Base-by-base conservation (phyloP, 2,888 invertebrate species). In the Drosophila tanythrix region DNA sequence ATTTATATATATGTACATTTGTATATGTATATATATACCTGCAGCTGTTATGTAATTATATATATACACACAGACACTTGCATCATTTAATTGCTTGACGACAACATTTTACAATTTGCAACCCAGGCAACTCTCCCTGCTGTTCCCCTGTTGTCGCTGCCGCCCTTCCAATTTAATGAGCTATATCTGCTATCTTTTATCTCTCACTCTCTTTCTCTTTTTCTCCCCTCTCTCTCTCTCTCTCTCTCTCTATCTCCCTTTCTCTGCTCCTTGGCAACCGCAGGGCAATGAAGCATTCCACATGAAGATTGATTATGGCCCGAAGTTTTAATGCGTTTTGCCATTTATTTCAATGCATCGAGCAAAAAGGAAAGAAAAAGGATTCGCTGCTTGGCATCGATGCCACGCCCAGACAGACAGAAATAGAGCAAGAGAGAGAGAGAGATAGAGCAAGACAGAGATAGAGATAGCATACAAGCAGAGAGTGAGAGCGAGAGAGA, bases 291-390 rank as follows among this genome's bases (percentile, higher is more conserved):
- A 87, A 83, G 88, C 84, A 87, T 81, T 71, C 56, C 88, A 75
- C 73, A 85, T 89, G 77, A 85, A 88, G 85, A 85, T 85, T 85
- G 85, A 85, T 85, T 89, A 85, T 84, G 71, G 85, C 72, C 46
- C 76, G n/a, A 82, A 87, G 90, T 88, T 76, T 76, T 84, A 85
- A 89, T 85, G 89, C 88, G 76, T 82, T 82, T 82, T 89, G 74
- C 85, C 82, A 89, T 85, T 85, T 85, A 89, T 84, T 83, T 87
- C 89, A 87, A 89, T 84, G 89, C 84, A 89, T 68, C 61, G 75
- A 43, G 31, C 11, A 70, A 64, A 86, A 40, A 38, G 56, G 38
- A 27, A 38, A 31, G 43, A 43, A 43, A 57, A 76, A 77, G 80
- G 83, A 88, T 73, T 56, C 66, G 43, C 25, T 38, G 55, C 55